Evolutionary conservation across 2,888 invertebrate species (phyloP), one percentile per base, ranked within the genome.

Genomic region (Paralinhomoeus sp.): DNA sequence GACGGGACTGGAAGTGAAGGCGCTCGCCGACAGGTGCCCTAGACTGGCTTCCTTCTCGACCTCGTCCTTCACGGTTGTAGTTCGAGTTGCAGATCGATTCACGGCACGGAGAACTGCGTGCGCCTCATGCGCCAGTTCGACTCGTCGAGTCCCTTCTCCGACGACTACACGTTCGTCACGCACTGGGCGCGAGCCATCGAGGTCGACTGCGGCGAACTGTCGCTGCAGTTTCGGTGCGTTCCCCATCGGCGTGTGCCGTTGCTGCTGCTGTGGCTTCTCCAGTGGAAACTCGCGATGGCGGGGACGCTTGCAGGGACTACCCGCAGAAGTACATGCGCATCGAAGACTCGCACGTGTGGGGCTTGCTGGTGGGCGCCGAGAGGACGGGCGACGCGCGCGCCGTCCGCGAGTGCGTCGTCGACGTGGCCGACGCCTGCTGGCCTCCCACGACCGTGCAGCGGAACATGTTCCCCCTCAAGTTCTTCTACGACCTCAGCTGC

Each of bases 141-240:
- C 63, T 70, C 73, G 0, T 84, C 5, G 52, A 82, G 80, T 50
- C 84, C 83, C 0, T 84, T 82, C 79, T 84, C 85, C 0, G 80
- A 81, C 52, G 85, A 77, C 1, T 62, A 83, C 18, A 79, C 82
- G 58, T 89, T 87, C 68, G 74, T 74, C 1, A 87, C 85, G 0
- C 69, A 91, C 22, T 97, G 91, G 91, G 84, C 85, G 54, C 75
- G 93, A 12, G 75, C 76, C 41, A 74, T 93, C 22, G 76, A 77
- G 50, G 72, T 81, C 42, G 75, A 77, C 50, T 79, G 82, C 53
- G 73, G 74, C 20, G 77, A 78, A 56, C 85, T 87, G 80, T 79
- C 78, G 57, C 74, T 87, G 53, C 75, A 79, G 57, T 69, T 97
- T 50, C 70, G 91, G 9, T 35, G n/a, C n/a, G n/a, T n/a, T n/a